Conservation (phyloP, 2,113 vertebrate genomes). For the Trichechus manatus region DNA sequence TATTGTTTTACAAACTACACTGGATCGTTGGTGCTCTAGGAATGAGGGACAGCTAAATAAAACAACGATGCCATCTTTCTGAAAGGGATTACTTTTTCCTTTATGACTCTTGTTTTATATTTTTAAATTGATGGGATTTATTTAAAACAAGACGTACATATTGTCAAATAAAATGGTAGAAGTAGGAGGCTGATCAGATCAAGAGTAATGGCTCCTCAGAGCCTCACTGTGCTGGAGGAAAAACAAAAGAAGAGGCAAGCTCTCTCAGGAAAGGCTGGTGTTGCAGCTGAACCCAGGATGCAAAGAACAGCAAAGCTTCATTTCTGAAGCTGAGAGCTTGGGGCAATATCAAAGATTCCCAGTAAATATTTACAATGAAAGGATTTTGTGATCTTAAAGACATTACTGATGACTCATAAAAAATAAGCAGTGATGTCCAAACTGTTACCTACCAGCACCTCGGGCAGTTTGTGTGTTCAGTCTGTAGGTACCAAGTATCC, state of each 20-base stretch:
- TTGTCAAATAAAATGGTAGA: neutral
- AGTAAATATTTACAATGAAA: neutral
- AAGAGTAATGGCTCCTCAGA: neutral
- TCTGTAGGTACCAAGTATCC: too few species aligned
- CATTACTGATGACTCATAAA: too few species aligned
- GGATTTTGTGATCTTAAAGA: neutral
- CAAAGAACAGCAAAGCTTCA: neutral
- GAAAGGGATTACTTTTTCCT: neutral
- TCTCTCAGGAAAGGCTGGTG: neutral
- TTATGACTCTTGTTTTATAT: neutral
- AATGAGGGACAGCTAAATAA: neutral
- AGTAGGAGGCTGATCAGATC: neutral
- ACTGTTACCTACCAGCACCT: too few species aligned
- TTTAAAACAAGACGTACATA: neutral
- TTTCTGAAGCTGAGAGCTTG: neutral
- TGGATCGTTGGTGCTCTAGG: neutral
- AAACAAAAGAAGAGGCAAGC: neutral
- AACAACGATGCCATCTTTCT: neutral
- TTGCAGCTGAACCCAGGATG: neutral
- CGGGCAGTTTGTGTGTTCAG: too few species aligned
- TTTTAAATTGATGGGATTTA: neutral
- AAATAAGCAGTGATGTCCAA: too few species aligned
- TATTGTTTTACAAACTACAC: neutral
- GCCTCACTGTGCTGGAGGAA: neutral
- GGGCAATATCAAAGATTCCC: neutral